Base-by-base conservation (phyloP, 1,140 invertebrate genomes). In the Bombus difficillimus region DNA sequence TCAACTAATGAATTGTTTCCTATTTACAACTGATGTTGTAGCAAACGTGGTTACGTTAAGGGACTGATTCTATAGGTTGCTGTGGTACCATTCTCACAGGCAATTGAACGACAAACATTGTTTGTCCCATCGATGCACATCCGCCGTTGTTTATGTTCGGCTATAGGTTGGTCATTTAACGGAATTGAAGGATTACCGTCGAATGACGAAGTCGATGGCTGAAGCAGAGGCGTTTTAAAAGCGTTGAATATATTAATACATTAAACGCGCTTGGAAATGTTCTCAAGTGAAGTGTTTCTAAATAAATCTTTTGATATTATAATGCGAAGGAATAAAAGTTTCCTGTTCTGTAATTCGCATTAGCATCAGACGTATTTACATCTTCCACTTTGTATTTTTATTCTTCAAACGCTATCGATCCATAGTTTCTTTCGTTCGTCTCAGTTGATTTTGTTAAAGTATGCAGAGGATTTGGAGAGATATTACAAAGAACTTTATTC, bases 81-180 rank as follows among this genome's bases (percentile, higher is more conserved):
- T 34, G 5, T 59, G 34, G 15, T 28, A 25, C 47, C 47, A 41
- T n/a, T 32, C 28, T 81, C 28, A 28, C 47, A n/a, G 37, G 12
- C 66, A 64, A 81, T 34, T 81, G 71, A n/a, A 57, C 57, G 34
- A 57, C 79, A 71, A 81, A 81, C 66, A 68, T 81, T 34, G 43
- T 71, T 39, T 39, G 66, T 41, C 69, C 28, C 25, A 10, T 72
- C 18, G 34, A 69, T 71, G 28, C 9, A 80, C 32, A 39, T 18
- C 9, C 32, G 2, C 47, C 15, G 41, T 59, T 72, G 68, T 72
- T 57, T 71, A n/a, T 32, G 2, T 34, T 25, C 3, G 28, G 32
- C 6, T 12, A 15, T 32, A 22, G 28, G 1, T 25, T 32, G 47
- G 12, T 41, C 68, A n/a, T 72, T 81, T 39, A 37, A 66, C 39